These are phyloP conservation scores for Gallinago paraguaiae DNA, from an alignment of 2,113 vertebrate species.

Conservation along the genomic window DNA sequence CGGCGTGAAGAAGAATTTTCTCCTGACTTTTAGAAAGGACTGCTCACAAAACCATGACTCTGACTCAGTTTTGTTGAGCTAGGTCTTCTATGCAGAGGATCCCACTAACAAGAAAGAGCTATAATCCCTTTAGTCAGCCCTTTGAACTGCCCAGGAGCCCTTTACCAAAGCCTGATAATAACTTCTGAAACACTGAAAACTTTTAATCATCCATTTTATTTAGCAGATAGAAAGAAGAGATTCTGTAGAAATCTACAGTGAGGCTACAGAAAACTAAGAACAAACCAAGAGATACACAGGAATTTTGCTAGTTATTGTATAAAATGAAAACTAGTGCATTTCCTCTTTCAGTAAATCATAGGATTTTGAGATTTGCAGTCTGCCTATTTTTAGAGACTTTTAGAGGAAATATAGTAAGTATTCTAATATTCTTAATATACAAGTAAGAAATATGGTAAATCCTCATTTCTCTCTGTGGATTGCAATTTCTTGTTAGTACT, in stretches of 20 bases:
- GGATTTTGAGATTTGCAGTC: background rate
- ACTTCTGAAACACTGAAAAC: conserved; percentile 16
- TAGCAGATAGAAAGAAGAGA: background rate
- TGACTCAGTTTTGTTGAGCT: background rate
- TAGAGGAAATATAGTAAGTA: background rate
- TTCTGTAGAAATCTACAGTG: background rate
- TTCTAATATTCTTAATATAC: no score
- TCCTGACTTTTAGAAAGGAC: background rate
- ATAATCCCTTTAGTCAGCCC: conserved; percentile 41
- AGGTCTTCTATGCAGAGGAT: background rate
- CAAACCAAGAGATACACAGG: background rate
- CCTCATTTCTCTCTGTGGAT: background rate
- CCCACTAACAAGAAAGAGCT: background rate
- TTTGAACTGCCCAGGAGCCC: conserved; percentile 35
- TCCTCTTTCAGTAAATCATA: background rate
- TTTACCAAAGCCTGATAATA: background rate
- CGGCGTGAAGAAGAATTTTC: background rate
- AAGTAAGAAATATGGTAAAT: no score
- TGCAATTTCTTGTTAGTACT: background rate
- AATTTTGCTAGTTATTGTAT: background rate
- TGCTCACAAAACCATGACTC: conserved; percentile 9
- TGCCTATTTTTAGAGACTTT: background rate
- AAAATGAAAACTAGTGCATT: background rate
- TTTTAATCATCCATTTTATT: background rate
- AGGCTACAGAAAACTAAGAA: background rate